Conservation (phyloP, 2,113 vertebrate genomes). For the Fulmarus glacialis region DNA sequence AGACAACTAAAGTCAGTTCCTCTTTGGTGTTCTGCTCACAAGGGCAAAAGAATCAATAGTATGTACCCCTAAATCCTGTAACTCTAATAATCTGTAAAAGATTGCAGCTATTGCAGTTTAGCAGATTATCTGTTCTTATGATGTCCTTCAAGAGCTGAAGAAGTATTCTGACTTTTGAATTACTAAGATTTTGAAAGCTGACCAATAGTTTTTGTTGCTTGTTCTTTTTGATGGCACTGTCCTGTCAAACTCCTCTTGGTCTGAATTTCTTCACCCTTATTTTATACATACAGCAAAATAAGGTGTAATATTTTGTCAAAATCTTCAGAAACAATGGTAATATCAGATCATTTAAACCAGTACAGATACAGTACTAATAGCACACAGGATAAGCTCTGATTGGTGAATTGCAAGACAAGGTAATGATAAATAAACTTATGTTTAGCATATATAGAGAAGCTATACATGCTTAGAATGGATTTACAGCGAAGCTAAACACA, state of each 20-base stretch:
- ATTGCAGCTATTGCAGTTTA: neutral
- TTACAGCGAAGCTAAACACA: neutral
- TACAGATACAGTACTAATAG: neutral
- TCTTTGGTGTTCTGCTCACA: neutral
- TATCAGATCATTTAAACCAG: neutral
- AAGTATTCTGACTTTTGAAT: neutral
- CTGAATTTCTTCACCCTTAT: neutral
- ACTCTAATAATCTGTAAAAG: neutral
- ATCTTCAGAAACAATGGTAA: neutral
- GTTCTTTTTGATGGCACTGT: neutral
- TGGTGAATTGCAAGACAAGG: neutral
- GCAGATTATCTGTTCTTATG: neutral
- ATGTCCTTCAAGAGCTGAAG: neutral
- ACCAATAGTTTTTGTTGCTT: neutral
- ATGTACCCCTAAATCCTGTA: neutral
- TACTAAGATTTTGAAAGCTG: neutral
- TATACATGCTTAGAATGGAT: neutral
- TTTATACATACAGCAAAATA: neutral
- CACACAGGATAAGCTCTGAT: neutral
- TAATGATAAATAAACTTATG: neutral
- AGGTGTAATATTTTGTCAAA: neutral
- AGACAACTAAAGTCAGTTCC: neutral
- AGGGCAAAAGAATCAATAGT: neutral
- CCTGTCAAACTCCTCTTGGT: neutral
- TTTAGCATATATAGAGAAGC: neutral